phyloP scores from a whole-genome alignment of 2,888 invertebrate genomes.

The Sphinx pinastri region DNA sequence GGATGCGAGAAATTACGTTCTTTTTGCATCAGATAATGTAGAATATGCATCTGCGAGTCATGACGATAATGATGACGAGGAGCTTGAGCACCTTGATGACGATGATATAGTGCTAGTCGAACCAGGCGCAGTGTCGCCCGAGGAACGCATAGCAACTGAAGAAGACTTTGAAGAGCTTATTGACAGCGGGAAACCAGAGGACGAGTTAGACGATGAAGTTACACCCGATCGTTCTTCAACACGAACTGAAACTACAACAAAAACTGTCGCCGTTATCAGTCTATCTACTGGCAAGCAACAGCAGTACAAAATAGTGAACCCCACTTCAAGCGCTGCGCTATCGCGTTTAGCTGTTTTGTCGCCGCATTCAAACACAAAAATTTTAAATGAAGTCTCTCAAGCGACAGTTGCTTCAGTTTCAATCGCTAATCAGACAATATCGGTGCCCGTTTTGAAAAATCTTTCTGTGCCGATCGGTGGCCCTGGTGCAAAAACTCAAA shows the following conservation, averaged over 20 bases:
- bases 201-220: conserved; percentile 68
- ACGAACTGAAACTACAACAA: conserved; percentile 79
- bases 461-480: conserved; percentile 68
- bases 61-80: conserved; percentile 68
- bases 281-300: conserved; percentile 77
- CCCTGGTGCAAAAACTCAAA: conserved; percentile 58
- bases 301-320: conserved; percentile 75
- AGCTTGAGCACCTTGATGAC: conserved; percentile 76
- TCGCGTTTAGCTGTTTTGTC: conserved; percentile 71
- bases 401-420: conserved; percentile 83
- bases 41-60: conserved; percentile 74
- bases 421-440: conserved; percentile 80
- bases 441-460: conserved; percentile 76
- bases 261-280: conserved; percentile 81
- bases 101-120: conserved; percentile 87
- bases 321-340: conserved; percentile 55
- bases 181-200: conserved; percentile 85
- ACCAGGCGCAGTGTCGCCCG: conserved; percentile 84
- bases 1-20: conserved; percentile 85
- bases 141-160: conserved; percentile 86
- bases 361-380: conserved; percentile 74
- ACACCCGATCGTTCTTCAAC: conserved; percentile 69
- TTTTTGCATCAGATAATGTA: conserved; percentile 86
- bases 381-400: conserved; percentile 83
- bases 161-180: conserved; percentile 87